These are phyloP conservation scores for Nymphalis c-album DNA, from an alignment of 2,888 invertebrate genomes.

Conservation along the genomic window DNA sequence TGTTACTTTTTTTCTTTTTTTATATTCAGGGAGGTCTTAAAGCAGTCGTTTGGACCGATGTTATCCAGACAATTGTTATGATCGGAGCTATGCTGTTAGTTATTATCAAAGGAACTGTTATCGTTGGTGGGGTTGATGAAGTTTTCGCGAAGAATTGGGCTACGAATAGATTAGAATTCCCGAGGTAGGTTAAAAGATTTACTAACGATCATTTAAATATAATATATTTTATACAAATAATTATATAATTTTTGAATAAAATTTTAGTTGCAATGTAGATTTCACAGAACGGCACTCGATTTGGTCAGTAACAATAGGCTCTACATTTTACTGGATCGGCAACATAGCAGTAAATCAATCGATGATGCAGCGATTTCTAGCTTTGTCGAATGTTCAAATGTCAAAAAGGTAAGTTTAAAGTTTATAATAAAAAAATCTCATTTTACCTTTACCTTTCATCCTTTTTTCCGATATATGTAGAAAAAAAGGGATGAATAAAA, in stretches of 20 bases:
- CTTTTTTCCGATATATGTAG: too few species aligned
- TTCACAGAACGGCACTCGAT: slow-evolving; percentile 87
- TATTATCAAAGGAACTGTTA: slow-evolving; percentile 83
- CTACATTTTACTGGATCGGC: slow-evolving; percentile 87
- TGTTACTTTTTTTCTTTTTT: background rate
- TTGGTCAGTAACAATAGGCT: slow-evolving; percentile 87
- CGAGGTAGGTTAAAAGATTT: slow-evolving; percentile 68
- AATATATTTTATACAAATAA: too few species aligned
- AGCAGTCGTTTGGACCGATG: slow-evolving; percentile 88
- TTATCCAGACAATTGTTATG: slow-evolving; percentile 86
- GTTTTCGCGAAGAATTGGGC: slow-evolving; percentile 81
- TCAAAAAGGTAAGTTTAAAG: slow-evolving; percentile 77
- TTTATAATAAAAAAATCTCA: too few species aligned
- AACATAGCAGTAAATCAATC: slow-evolving; percentile 88
- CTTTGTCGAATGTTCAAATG: slow-evolving; percentile 83
- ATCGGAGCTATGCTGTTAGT: slow-evolving; percentile 85
- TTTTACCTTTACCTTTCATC: too few species aligned
- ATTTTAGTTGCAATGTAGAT: slow-evolving; percentile 83
- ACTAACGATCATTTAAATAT: too few species aligned
- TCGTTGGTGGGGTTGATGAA: slow-evolving; percentile 83
- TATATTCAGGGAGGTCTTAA: slow-evolving; percentile 83
- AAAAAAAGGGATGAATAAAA: too few species aligned
- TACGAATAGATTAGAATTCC: slow-evolving; percentile 83
- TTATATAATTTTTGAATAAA: background rate
- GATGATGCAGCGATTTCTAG: slow-evolving; percentile 89